Conservation (phyloP, 2,888 invertebrate genomes). For the Sesamia inferens region DNA sequence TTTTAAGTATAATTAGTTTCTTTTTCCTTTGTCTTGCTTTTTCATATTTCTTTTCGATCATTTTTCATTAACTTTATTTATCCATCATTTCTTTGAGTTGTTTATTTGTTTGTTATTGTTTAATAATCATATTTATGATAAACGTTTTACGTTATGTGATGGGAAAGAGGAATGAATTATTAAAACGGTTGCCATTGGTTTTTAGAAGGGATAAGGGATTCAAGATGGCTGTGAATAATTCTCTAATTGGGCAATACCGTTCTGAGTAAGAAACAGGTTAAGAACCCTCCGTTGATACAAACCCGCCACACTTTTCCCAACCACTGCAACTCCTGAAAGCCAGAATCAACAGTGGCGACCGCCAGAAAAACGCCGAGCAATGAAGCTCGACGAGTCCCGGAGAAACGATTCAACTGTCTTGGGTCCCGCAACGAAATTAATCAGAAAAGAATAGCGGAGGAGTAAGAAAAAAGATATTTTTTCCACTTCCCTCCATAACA, state of each 20-base stretch:
- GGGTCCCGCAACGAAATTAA: too few species aligned
- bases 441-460: too few species aligned
- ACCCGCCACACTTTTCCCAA: too few species aligned
- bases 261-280: neutral
- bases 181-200: constrained; percentile 5
- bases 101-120: constrained; percentile 47
- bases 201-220: neutral
- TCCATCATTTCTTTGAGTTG: constrained; percentile 44
- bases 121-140: constrained; percentile 32
- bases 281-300: too few species aligned
- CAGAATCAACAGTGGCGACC: too few species aligned
- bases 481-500: too few species aligned
- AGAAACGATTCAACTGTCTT: too few species aligned
- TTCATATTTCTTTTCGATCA: constrained; percentile 50
- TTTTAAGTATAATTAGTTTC: constrained; percentile 59
- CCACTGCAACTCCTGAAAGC: too few species aligned
- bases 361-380: too few species aligned
- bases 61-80: constrained; percentile 52
- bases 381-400: too few species aligned
- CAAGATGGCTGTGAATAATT: neutral
- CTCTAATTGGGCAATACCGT: neutral
- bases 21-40: constrained; percentile 50
- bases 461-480: too few species aligned
- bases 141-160: constrained; percentile 8
- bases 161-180: neutral